Conservation (phyloP, 2,113 vertebrate species). For the Anarhynchus alexandrinus region DNA sequence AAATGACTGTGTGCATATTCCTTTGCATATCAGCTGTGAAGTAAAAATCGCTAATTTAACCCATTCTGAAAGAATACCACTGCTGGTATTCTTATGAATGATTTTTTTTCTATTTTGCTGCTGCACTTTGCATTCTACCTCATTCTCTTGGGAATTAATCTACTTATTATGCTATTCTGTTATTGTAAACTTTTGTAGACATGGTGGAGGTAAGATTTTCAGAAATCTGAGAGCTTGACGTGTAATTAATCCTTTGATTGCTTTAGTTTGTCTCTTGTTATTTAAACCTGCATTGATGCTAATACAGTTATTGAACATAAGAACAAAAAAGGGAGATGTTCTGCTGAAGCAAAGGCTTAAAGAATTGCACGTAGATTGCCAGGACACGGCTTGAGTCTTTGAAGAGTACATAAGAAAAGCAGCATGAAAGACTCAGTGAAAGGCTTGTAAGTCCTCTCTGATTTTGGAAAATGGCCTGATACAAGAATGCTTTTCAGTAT, state of each 20-base stretch:
- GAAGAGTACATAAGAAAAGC: background rate
- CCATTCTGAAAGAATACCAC: background rate
- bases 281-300: background rate
- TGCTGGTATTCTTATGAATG: background rate
- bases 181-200: background rate
- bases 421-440: background rate
- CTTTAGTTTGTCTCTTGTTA: background rate
- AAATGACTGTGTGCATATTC: background rate
- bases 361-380: background rate
- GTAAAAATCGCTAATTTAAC: background rate
- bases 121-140: background rate
- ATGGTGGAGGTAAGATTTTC: background rate
- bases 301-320: background rate
- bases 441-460: background rate
- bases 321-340: background rate
- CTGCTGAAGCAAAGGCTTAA: background rate
- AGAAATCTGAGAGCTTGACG: background rate
- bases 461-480: background rate
- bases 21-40: background rate
- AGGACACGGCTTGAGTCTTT: background rate
- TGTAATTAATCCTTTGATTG: background rate
- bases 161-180: background rate
- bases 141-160: background rate
- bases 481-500: conserved; percentile 5
- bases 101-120: background rate